phyloP scores from a whole-genome alignment of 1,140 invertebrate species.

The Eufriesea mexicana region DNA sequence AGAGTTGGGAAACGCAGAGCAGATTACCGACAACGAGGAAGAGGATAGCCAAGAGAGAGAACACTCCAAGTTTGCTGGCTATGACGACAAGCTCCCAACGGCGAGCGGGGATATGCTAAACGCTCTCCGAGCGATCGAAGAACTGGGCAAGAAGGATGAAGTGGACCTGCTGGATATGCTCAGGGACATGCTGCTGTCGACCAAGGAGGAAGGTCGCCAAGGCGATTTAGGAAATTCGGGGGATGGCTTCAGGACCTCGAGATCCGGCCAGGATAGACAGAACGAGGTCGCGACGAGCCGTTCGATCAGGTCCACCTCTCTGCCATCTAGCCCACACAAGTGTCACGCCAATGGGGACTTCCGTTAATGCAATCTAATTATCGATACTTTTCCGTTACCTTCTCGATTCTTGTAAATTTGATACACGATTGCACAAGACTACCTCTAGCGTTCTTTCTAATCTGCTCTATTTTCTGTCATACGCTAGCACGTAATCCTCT shows the following conservation, averaged over 20 bases:
- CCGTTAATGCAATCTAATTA: neutral
- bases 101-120: conserved; percentile 2
- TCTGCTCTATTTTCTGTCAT: too few relatives aligned
- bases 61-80: too few relatives aligned
- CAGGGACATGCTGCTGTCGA: conserved; percentile 16
- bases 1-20: neutral
- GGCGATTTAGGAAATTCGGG: conserved; percentile 14
- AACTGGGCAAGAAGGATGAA: conserved; percentile 18
- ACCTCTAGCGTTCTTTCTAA: too few relatives aligned
- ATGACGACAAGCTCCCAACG: neutral
- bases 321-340: neutral
- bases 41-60: neutral
- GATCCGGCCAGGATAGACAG: conserved; percentile 14
- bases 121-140: conserved; percentile 5
- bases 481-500: too few relatives aligned
- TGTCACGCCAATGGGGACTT: neutral
- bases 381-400: too few relatives aligned
- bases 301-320: neutral
- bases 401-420: too few relatives aligned
- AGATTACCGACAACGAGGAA: neutral
- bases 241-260: conserved; percentile 7
- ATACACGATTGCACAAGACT: too few relatives aligned
- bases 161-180: conserved; percentile 25
- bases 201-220: neutral
- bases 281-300: neutral